Percentiles rank a stretch among this genome's conserved stretches.
These are phyloP conservation scores for Pungitius pungitius DNA, from an alignment of 2,113 vertebrate genomes.

Conservation along the genomic window DNA sequence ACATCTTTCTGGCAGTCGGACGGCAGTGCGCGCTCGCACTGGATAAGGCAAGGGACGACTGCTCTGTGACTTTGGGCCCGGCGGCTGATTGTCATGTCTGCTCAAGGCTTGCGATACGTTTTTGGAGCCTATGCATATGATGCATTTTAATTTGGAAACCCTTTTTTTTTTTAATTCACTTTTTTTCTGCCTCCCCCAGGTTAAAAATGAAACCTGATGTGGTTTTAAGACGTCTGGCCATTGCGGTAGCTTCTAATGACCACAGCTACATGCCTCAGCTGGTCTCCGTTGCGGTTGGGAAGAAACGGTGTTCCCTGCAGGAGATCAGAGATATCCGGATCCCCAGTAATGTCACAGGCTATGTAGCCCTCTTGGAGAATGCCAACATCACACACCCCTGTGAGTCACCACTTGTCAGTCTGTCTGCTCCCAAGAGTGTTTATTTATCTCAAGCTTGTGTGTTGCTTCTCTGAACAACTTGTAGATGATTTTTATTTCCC, in stretches of 20 bases:
- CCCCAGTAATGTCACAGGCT: constrained; percentile 96
- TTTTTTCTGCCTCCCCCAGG: constrained; percentile 73
- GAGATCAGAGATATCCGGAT: constrained; percentile 96
- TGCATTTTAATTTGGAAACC: background rate
- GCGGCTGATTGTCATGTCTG: background rate
- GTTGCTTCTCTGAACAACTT: background rate
- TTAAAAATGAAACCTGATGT: constrained; percentile 96
- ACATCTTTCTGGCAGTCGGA: constrained; percentile 97
- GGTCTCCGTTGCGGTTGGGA: constrained; percentile 93
- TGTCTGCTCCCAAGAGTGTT: background rate
- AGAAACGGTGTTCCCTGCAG: constrained; percentile 87
- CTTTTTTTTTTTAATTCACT: background rate
- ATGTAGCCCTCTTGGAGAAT: constrained; percentile 94
- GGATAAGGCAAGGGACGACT: constrained; percentile 89
- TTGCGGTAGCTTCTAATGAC: constrained; percentile 92
- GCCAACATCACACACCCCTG: constrained; percentile 95
- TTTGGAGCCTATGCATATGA: background rate
- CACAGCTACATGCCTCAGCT: constrained; percentile 99
- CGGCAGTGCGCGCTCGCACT: constrained; percentile 94
- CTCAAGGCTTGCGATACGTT: background rate
- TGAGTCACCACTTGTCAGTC: constrained; percentile 79
- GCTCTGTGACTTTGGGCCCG: background rate
- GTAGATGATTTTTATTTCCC: background rate
- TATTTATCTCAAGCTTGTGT: background rate
- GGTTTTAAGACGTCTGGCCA: constrained; percentile 90